Base-by-base conservation (phyloP, 1,140 invertebrate genomes). In the Drosophila guanche region DNA sequence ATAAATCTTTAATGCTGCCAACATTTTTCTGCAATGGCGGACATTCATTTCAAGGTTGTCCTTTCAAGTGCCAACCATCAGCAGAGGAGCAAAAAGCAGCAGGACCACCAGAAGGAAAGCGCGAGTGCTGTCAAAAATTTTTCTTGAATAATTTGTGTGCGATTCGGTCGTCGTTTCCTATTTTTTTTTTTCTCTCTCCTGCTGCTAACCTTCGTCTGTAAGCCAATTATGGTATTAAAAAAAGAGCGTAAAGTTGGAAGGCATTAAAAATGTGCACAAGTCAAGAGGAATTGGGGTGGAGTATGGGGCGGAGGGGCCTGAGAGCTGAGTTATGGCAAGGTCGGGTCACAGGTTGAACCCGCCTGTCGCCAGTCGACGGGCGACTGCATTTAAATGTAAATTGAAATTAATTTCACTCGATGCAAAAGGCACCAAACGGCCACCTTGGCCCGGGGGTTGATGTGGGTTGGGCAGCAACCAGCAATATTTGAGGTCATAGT, bases 201-300 rank as follows among this genome's bases (percentile, higher is more conserved):
- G 3, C 40, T 50, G 56, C 62, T 76, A 86, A 84, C 80, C 80
- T 80, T 86, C 72, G 79, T 84, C 80, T 86, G 81, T 80, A 86
- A 84, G 80, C 80, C 80, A 84, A 84, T 84, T 84, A 84, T 86
- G 80, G 80, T 84, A 84, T 84, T 84, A 84, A 84, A 83, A 71
- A 78, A 72, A 63, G 46, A 63, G 46, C 58, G 71, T 67, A 67
- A 72, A 61, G 76, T 60, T 59, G 65, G 71, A 56, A 65, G 76
- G 76, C 71, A 81, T 65, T 74, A 74, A 72, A 76, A 76, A 45
- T 63, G 60, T 59, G 72, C 72, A 61, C 29, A 46, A 45, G 42
- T 68, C 58, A 66, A 76, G 45, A 23, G 52, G 52, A 40, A 12
- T 1, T 10, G 0, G 8, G 29, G 8, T 0, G 8, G 29, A 3